Evolutionary conservation across 2,113 vertebrate species (phyloP).

Genomic region (Orycteropus afer): DNA sequence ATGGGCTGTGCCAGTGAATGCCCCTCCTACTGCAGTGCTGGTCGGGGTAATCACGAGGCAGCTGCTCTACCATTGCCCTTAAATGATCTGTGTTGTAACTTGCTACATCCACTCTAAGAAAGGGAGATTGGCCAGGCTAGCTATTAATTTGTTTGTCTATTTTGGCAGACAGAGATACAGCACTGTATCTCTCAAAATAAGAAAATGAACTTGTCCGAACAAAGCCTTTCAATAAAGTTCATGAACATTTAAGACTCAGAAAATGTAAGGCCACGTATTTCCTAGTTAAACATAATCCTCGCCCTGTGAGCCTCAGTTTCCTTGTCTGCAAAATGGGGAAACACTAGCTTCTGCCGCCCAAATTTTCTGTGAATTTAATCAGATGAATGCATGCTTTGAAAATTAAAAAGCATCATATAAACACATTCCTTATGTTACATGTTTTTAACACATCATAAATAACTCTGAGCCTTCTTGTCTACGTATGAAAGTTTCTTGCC

Average conservation of each 20-base stretch:
- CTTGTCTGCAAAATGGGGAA: too few relatives aligned
- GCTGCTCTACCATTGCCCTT: not conserved
- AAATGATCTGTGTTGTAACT: not conserved
- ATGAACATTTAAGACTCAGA: conserved; percentile 3
- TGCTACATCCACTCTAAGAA: not conserved
- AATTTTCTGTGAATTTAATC: not conserved
- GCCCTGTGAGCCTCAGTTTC: too few relatives aligned
- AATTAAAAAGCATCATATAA: not conserved
- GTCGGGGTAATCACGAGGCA: not conserved
- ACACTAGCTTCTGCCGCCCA: not conserved
- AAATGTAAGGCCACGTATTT: not conserved
- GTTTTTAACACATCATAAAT: not conserved
- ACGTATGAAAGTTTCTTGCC: not conserved
- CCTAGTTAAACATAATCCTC: not conserved
- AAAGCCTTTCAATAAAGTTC: conserved; percentile 49
- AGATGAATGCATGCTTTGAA: not conserved
- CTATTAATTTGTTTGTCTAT: not conserved
- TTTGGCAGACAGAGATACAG: conserved; percentile 15
- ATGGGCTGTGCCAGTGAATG: not conserved
- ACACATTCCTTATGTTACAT: not conserved
- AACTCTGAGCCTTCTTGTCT: not conserved
- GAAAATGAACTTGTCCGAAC: conserved; percentile 57
- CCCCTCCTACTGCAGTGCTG: not conserved
- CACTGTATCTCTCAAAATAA: conserved; percentile 38
- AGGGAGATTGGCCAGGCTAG: conserved; percentile 18